Base-by-base conservation (phyloP, 1,140 invertebrate species). In the Dreissena rostriformis region DNA sequence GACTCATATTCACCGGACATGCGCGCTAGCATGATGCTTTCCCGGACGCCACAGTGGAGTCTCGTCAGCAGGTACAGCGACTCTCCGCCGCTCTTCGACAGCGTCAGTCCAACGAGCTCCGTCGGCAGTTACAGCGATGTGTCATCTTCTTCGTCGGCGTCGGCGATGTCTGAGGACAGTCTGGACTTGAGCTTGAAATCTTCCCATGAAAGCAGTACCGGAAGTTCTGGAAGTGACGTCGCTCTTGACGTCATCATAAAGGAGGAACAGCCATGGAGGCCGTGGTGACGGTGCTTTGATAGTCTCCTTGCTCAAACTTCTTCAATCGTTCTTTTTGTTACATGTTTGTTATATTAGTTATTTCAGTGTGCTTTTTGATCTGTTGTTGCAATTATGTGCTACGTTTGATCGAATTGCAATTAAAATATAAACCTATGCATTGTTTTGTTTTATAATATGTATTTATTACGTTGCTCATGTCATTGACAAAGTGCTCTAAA, bases 221-320 rank as follows among this genome's bases (percentile, higher is more conserved):
- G 51, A 68, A 57, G 19, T n/a, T 49, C 66, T 39, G 53, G 29
- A 22, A 70, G 28, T 79, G 53, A 66, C 63, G 22, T 52, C 53
- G 52, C 51, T 63, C 26, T 63, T 49, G 73, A 8, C 22, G 8
- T 19, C 24, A 49, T 65, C 19, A 79, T 79, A 0, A 61, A 70
- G 17, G 29, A 79, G 11, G 77, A 79, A 24, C 51, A 26, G 49
- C 77, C 65, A 24, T 79, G 77, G 77, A 24, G 77, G 53, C 77
- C 77, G 10, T 79, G 77, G 77, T 79, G 66, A 53, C 2, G 12
- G 7, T 22, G 39, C 67, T 17, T 29, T 70, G 26, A 29, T 29
- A 7, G 66, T 11, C 66, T 17, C 29, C 28, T 72, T 72, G 8
- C 39, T 5, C 2, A 39, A 5, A 39, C 39, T 8, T 39, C 39